These are phyloP conservation scores for Caenorhabditis sp. DNA, from an alignment of 2,888 invertebrate species.

Conservation along the genomic window DNA sequence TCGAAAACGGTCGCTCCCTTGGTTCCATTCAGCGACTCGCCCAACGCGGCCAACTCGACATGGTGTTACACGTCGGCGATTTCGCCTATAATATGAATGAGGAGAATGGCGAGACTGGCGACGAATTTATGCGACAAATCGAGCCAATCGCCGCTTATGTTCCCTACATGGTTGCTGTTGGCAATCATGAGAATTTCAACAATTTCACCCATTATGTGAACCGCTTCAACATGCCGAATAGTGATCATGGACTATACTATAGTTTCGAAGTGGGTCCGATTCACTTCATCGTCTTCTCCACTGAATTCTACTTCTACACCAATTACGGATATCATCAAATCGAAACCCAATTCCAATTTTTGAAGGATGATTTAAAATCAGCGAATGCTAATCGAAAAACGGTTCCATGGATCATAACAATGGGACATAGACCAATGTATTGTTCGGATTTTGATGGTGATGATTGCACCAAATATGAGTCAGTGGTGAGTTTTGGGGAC, in stretches of 20 bases:
- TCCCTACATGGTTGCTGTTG: constrained; percentile 86
- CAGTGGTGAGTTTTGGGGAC: constrained; percentile 44
- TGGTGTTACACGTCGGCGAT: constrained; percentile 77
- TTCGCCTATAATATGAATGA: constrained; percentile 91
- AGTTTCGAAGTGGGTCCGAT: constrained; percentile 87
- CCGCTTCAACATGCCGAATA: constrained; percentile 86
- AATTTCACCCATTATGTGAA: constrained; percentile 88
- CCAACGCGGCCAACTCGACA: constrained; percentile 76
- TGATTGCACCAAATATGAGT: constrained; percentile 78
- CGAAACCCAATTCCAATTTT: constrained; percentile 66
- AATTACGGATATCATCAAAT: constrained; percentile 83
- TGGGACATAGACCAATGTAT: constrained; percentile 89
- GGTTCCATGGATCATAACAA: constrained; percentile 83
- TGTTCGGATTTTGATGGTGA: constrained; percentile 83
- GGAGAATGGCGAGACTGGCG: constrained; percentile 83
- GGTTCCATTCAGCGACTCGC: constrained; percentile 85
- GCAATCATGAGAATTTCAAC: constrained; percentile 72
- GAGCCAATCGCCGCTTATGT: constrained; percentile 87
- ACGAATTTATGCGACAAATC: constrained; percentile 87
- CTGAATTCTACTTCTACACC: constrained; percentile 91
- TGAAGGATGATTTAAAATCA: constrained; percentile 63
- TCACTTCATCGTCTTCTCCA: constrained; percentile 89
- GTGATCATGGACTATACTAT: constrained; percentile 70
- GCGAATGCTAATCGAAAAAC: constrained; percentile 61
- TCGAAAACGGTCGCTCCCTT: constrained; percentile 85